These are phyloP conservation scores for Glyptemys insculpta DNA, from an alignment of 2,797 vertebrate genomes.

Conservation along the genomic window DNA sequence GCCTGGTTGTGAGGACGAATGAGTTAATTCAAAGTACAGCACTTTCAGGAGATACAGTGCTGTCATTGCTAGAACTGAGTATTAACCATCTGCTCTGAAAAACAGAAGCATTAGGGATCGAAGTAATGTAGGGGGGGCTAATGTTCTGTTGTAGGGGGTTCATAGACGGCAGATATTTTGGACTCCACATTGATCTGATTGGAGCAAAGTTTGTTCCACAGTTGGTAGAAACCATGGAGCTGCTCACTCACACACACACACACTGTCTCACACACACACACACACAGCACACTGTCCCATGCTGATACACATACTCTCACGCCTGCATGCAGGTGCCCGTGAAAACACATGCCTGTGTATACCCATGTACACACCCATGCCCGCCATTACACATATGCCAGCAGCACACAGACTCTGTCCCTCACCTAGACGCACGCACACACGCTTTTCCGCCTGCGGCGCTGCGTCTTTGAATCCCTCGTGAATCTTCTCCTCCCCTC, in stretches of 20 bases:
- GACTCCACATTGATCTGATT: accelerated
- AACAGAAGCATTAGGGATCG: accelerated
- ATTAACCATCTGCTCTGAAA: accelerated
- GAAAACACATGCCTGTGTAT: background rate
- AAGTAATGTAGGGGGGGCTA: accelerated
- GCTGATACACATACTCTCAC: background rate
- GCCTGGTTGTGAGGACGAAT: accelerated
- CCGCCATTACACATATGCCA: accelerated
- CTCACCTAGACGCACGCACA: too few species aligned
- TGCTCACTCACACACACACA: background rate
- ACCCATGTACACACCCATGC: accelerated
- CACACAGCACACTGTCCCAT: background rate
- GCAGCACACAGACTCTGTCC: accelerated
- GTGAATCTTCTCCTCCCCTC: background rate
- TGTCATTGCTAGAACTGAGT: background rate
- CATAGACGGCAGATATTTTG: background rate
- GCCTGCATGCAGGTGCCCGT: accelerated
- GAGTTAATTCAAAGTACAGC: accelerated
- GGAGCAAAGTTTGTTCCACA: accelerated
- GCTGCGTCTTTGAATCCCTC: background rate
- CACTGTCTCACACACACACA: background rate
- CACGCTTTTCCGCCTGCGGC: accelerated
- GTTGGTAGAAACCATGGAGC: accelerated
- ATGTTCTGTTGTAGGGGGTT: background rate
- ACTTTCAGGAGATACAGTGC: accelerated